phyloP scores from a whole-genome alignment of 1,140 invertebrate species.

The Platyura marginata region DNA sequence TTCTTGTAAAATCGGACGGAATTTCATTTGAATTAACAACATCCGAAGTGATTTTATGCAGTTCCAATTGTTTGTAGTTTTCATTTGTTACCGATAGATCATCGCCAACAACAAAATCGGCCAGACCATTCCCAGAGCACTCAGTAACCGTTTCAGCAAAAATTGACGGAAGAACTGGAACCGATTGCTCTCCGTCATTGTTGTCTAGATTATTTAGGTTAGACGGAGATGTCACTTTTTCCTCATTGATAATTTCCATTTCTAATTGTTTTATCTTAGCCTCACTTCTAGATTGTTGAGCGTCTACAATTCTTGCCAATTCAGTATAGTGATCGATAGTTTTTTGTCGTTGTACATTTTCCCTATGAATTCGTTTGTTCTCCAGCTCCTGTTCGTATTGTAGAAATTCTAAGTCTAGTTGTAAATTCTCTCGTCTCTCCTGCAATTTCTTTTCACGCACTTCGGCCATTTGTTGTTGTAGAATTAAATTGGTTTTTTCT shows the following conservation, averaged over 20 bases:
- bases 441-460: conserved; percentile 10
- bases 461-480: conserved; percentile 9
- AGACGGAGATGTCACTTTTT: not conserved
- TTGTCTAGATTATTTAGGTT: not conserved
- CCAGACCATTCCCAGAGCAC: not conserved
- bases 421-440: conserved; percentile 9
- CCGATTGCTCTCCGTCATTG: not conserved
- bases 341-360: conserved; percentile 9
- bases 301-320: conserved; percentile 5
- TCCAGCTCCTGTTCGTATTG: conserved; percentile 10
- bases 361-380: conserved; percentile 4
- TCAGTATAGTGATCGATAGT: conserved; percentile 9
- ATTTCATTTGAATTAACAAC: conserved; percentile 5
- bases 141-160: too few species aligned
- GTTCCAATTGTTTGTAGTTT: not conserved
- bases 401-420: conserved; percentile 8
- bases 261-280: not conserved
- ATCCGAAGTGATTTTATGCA: not conserved
- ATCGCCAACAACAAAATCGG: not conserved
- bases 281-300: not conserved
- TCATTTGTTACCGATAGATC: not conserved
- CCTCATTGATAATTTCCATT: not conserved
- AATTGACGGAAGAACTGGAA: too few species aligned
- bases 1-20: not conserved
- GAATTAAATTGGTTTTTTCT: conserved; percentile 7